phyloP scores from a whole-genome alignment of 2,888 invertebrate species.

The Cheilosia soror region DNA sequence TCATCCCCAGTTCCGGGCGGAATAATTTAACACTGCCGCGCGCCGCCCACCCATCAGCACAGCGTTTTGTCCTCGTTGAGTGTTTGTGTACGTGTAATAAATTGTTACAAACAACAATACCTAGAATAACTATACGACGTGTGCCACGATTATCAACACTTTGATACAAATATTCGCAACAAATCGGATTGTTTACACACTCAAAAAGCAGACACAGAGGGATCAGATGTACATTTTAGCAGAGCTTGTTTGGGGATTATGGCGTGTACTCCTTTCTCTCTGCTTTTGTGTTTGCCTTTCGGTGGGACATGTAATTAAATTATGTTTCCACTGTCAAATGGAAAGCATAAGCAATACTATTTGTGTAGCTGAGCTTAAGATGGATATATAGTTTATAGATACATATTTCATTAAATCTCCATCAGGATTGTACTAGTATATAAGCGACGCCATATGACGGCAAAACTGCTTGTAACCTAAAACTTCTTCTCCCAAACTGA shows the following conservation, averaged over 20 bases:
- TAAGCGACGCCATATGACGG: background rate
- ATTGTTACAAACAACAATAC: conserved; percentile 69
- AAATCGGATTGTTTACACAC: conserved; percentile 73
- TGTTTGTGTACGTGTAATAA: conserved; percentile 38
- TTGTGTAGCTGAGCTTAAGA: conserved; percentile 10
- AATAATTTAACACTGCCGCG: conserved; percentile 46
- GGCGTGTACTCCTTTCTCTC: conserved; percentile 37
- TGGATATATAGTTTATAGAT: background rate
- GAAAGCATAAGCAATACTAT: background rate
- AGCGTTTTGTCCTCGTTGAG: background rate
- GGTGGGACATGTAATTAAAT: conserved; percentile 61
- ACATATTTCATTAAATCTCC: conserved; percentile 24
- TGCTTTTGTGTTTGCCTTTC: conserved; percentile 48
- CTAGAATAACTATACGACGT: conserved; percentile 54
- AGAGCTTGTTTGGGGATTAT: conserved; percentile 61
- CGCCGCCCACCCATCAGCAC: background rate
- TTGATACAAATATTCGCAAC: conserved; percentile 64
- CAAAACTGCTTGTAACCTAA: conserved; percentile 21
- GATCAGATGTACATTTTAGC: conserved; percentile 70
- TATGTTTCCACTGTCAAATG: conserved; percentile 29
- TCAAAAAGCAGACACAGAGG: conserved; percentile 45
- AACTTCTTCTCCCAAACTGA: conserved; percentile 25
- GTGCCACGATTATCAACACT: conserved; percentile 72
- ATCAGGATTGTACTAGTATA: background rate
- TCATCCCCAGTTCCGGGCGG: conserved; percentile 43